phyloP scores from a whole-genome alignment of 2,797 vertebrate species.

The Caiman crocodilus region DNA sequence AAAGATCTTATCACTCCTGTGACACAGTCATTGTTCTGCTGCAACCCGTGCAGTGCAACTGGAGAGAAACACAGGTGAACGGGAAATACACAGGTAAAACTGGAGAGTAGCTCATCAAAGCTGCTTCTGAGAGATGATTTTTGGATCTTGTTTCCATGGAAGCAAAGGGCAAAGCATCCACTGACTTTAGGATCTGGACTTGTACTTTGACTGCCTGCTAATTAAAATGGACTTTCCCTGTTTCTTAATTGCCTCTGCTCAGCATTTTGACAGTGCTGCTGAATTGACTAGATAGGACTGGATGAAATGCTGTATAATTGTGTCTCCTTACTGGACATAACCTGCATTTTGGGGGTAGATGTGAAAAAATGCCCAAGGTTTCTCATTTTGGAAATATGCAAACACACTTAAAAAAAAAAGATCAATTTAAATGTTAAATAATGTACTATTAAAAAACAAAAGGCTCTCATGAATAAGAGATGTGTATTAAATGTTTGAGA shows the following conservation, averaged over 20 bases:
- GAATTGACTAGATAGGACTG: background rate
- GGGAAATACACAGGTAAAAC: background rate
- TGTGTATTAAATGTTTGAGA: conserved; percentile 33
- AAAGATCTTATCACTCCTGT: conserved; percentile 52
- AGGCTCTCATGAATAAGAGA: conserved; percentile 45
- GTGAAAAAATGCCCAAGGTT: background rate
- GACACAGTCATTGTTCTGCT: background rate
- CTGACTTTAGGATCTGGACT: background rate
- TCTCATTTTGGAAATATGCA: conserved; percentile 4
- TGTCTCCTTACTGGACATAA: background rate
- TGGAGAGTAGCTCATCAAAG: background rate
- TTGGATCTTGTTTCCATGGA: background rate
- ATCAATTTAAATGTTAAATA: conserved; percentile 18
- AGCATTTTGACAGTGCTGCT: background rate
- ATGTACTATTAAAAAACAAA: conserved; percentile 37
- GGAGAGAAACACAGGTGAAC: background rate
- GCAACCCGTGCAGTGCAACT: background rate
- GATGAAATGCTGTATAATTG: background rate
- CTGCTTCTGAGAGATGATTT: background rate
- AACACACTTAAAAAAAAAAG: conserved; percentile 27
- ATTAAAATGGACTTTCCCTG: background rate
- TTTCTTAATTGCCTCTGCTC: background rate
- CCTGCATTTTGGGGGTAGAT: conserved; percentile 4
- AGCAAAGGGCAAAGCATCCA: background rate
- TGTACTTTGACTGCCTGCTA: background rate